phyloP scores from a whole-genome alignment of 2,888 invertebrate genomes.

The Latheticus oryzae region DNA sequence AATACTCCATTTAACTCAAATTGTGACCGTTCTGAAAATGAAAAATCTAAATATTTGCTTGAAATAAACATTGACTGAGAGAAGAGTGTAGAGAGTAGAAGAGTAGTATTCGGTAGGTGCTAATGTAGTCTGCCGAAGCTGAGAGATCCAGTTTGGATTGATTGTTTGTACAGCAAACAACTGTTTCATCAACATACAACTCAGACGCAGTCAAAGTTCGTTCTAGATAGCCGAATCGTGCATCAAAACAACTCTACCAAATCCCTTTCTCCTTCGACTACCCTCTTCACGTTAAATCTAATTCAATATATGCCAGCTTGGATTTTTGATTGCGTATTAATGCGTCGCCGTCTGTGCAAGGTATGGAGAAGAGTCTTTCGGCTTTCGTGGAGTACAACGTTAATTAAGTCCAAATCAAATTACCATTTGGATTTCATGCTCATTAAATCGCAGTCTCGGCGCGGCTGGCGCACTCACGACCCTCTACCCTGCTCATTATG shows the following conservation, averaged over 20 bases:
- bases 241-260: slow-evolving; percentile 22
- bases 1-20: slow-evolving; percentile 32
- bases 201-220: slow-evolving; percentile 31
- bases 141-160: slow-evolving; percentile 49
- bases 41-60: slow-evolving; percentile 34
- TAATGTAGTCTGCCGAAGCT: slow-evolving; percentile 46
- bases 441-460: slow-evolving; percentile 63
- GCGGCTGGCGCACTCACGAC: slow-evolving; percentile 55
- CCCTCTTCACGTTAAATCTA: not conserved
- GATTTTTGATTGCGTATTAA: slow-evolving; percentile 34
- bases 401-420: slow-evolving; percentile 66
- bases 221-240: slow-evolving; percentile 19
- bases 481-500: slow-evolving; percentile 51
- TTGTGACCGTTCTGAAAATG: slow-evolving; percentile 32
- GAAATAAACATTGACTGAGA: slow-evolving; percentile 37
- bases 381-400: slow-evolving; percentile 53
- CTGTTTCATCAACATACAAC: slow-evolving; percentile 52
- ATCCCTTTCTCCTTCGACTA: not conserved
- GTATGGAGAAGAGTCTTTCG: slow-evolving; percentile 38
- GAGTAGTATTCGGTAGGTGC: slow-evolving; percentile 43
- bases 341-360: slow-evolving; percentile 21
- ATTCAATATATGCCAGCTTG: slow-evolving; percentile 1
- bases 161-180: slow-evolving; percentile 53
- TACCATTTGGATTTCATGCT: slow-evolving; percentile 66
- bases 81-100: slow-evolving; percentile 14